These are phyloP conservation scores for Arctia plantaginis DNA, from an alignment of 2,888 invertebrate species.

Conservation along the genomic window DNA sequence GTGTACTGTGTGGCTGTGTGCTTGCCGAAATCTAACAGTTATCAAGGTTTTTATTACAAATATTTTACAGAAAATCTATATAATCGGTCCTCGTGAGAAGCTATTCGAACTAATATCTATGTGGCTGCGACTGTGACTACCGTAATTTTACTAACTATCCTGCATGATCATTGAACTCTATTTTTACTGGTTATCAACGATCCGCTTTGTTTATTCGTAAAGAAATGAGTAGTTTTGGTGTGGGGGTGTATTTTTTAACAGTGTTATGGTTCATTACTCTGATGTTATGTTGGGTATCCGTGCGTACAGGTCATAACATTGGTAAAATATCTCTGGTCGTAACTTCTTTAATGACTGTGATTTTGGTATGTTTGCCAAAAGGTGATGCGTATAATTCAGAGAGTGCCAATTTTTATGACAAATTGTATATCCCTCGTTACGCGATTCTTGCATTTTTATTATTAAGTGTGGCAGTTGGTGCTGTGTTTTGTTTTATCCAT, in stretches of 20 bases:
- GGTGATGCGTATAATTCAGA: constrained; percentile 67
- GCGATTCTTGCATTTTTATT: constrained; percentile 65
- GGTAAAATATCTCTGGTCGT: constrained; percentile 87
- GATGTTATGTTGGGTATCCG: constrained; percentile 88
- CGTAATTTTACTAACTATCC: constrained; percentile 56
- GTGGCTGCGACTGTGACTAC: constrained; percentile 57
- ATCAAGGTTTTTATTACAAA: constrained; percentile 53
- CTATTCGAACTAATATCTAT: constrained; percentile 51
- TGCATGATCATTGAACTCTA: constrained; percentile 60
- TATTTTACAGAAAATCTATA: constrained; percentile 49
- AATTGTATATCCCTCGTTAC: constrained; percentile 69
- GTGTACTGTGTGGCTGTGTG: constrained; percentile 44
- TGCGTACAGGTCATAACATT: constrained; percentile 88
- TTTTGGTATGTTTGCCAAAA: constrained; percentile 87
- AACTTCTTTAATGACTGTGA: constrained; percentile 85
- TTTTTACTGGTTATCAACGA: constrained; percentile 41
- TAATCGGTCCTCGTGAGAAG: constrained; percentile 56
- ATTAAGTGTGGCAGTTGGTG: constrained; percentile 64
- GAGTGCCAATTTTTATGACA: constrained; percentile 83
- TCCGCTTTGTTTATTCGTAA: constrained; percentile 48
- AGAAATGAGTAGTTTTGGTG: constrained; percentile 85
- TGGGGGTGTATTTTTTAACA: constrained; percentile 89
- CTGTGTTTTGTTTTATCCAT: constrained; percentile 67
- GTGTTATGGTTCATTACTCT: constrained; percentile 88
- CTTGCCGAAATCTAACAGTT: constrained; percentile 43